Conservation (phyloP, 2,113 vertebrate species). For the Equus quagga region DNA sequence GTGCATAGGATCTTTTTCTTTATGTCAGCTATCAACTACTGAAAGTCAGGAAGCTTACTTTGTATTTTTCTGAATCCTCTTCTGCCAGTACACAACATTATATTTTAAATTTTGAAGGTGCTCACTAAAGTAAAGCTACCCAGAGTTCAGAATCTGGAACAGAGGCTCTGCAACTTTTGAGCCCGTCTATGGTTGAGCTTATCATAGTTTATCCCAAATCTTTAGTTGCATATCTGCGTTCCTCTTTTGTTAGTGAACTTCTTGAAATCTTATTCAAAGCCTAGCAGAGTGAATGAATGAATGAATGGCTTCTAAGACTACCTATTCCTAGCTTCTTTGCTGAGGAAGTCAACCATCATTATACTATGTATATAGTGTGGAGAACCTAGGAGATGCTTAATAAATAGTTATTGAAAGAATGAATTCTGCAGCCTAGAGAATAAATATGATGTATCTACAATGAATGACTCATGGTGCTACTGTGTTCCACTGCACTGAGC, state of each 20-base stretch:
- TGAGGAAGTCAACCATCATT: background rate
- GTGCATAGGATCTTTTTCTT: background rate
- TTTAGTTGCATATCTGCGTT: background rate
- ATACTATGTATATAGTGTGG: background rate
- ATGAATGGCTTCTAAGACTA: background rate
- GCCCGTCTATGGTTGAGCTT: background rate
- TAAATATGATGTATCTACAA: background rate
- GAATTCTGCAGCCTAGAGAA: background rate
- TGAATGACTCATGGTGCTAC: background rate
- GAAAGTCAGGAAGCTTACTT: background rate
- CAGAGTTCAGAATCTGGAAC: background rate
- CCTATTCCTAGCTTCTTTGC: background rate
- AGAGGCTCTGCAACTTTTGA: background rate
- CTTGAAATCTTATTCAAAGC: background rate
- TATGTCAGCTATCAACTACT: background rate
- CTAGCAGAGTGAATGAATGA: background rate
- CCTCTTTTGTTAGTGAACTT: background rate
- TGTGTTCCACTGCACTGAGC: background rate
- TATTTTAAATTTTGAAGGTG: background rate
- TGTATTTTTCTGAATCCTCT: background rate
- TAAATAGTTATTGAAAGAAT: background rate
- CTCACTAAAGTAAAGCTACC: background rate
- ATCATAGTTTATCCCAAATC: background rate
- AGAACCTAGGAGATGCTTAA: background rate
- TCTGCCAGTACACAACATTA: background rate